These are phyloP conservation scores for Latheticus oryzae DNA, from an alignment of 2,888 invertebrate genomes.

Conservation along the genomic window DNA sequence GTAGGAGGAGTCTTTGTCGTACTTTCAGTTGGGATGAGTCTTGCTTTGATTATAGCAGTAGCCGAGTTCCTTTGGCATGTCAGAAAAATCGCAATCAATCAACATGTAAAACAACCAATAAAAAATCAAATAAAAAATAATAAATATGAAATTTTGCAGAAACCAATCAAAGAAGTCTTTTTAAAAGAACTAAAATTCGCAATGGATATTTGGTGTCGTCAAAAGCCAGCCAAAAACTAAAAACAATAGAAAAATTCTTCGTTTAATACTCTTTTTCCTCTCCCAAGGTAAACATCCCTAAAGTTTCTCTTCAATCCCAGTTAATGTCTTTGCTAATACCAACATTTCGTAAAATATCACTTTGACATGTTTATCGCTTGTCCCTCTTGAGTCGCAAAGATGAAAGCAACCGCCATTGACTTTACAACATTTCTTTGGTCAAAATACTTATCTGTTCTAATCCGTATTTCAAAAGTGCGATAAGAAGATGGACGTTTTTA, in stretches of 20 bases:
- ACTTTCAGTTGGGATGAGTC: constrained; percentile 77
- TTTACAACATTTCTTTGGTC: constrained; percentile 53
- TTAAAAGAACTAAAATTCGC: constrained; percentile 78
- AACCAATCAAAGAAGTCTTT: constrained; percentile 76
- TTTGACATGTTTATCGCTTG: constrained; percentile 53
- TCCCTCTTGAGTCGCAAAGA: constrained; percentile 35
- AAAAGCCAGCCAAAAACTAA: constrained; percentile 66
- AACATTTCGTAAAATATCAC: constrained; percentile 49
- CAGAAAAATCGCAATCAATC: constrained; percentile 79
- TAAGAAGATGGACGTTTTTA: constrained; percentile 39
- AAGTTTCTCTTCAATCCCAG: constrained; percentile 15
- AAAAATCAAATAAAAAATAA: constrained; percentile 20
- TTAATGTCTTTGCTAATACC: constrained; percentile 44
- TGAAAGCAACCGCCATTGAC: constrained; percentile 52
- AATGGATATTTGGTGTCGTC: constrained; percentile 77
- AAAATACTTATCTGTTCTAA: constrained; percentile 50
- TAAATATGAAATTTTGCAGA: constrained; percentile 67
- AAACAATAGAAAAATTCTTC: too few species aligned
- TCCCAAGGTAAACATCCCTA: constrained; percentile 30
- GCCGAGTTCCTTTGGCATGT: constrained; percentile 90
- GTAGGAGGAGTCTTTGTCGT: constrained; percentile 94
- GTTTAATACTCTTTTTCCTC: too few species aligned
- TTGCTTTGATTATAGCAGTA: constrained; percentile 80
- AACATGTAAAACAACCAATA: constrained; percentile 71
- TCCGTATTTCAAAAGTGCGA: constrained; percentile 49